phyloP scores from a whole-genome alignment of 2,888 invertebrate genomes.

The Nomada flava region DNA sequence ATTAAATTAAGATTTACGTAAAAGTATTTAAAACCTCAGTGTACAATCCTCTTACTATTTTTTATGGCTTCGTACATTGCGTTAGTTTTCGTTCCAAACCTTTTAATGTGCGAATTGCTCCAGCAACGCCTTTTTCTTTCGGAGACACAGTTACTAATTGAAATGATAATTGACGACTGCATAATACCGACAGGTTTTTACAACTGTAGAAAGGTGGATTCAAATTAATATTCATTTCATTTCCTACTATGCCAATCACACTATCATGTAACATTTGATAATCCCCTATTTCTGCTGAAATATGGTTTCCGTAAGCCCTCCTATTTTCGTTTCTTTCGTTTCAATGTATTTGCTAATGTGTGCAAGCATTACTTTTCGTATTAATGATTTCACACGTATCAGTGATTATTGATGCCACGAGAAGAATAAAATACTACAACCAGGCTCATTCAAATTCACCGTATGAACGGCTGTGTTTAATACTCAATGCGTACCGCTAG shows the following conservation, averaged over 20 bases:
- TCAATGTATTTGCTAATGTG: not conserved
- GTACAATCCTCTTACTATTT: conserved; percentile 61
- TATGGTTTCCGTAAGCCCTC: not conserved
- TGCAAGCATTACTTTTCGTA: not conserved
- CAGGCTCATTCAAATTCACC: conserved; percentile 27
- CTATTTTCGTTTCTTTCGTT: not conserved
- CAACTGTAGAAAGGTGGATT: not conserved
- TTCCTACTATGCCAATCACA: not conserved
- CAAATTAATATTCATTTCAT: not conserved
- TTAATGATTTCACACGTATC: not conserved
- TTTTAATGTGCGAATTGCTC: conserved; percentile 21
- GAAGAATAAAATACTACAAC: conserved; percentile 12
- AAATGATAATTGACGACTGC: not conserved
- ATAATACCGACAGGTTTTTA: not conserved
- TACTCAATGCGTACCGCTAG: conserved; percentile 27
- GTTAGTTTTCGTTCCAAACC: conserved; percentile 39
- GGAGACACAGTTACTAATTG: not conserved
- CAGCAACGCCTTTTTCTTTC: conserved; percentile 18
- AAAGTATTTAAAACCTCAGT: conserved; percentile 75
- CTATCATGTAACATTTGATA: not conserved
- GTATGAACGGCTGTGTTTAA: conserved; percentile 36
- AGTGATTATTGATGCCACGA: not conserved
- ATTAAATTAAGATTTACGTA: conserved; percentile 80
- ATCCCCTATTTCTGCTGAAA: not conserved
- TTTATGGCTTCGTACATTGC: conserved; percentile 73